These are phyloP conservation scores for Tragelaphus buxtoni DNA, from an alignment of 2,113 vertebrate genomes.

Conservation along the genomic window DNA sequence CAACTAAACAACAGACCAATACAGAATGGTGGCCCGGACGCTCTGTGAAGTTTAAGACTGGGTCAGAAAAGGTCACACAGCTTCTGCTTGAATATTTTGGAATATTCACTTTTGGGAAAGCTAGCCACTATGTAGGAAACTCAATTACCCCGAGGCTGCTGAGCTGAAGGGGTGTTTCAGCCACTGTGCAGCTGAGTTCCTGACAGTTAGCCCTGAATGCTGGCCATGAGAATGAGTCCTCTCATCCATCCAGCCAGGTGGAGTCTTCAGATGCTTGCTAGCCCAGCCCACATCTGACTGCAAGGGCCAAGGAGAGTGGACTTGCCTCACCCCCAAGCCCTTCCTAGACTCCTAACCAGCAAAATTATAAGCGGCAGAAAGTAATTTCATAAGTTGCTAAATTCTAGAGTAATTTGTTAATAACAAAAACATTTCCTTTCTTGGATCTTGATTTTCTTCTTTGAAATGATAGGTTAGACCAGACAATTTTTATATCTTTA, in stretches of 20 bases:
- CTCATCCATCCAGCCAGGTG: rapidly evolving
- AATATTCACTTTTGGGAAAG: neutral
- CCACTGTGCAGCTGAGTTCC: neutral
- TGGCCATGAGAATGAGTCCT: neutral
- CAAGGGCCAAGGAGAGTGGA: neutral
- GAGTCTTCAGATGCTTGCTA: neutral
- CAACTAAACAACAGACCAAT: neutral
- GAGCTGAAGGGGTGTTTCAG: neutral
- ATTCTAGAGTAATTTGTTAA: neutral
- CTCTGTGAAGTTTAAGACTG: neutral
- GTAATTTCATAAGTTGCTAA: neutral
- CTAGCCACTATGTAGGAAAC: neutral
- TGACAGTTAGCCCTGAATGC: neutral
- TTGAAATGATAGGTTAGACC: neutral
- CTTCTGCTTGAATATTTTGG: neutral
- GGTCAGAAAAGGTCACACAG: neutral
- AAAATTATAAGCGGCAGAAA: neutral
- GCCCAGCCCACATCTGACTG: neutral
- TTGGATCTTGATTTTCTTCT: neutral
- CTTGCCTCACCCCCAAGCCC: neutral
- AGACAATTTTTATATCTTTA: neutral
- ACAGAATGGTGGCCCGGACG: neutral
- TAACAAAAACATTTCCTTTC: neutral
- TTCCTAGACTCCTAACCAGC: neutral
- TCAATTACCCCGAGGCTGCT: neutral